phyloP scores from a whole-genome alignment of 2,113 vertebrate genomes.

The Xenopus borealis region DNA sequence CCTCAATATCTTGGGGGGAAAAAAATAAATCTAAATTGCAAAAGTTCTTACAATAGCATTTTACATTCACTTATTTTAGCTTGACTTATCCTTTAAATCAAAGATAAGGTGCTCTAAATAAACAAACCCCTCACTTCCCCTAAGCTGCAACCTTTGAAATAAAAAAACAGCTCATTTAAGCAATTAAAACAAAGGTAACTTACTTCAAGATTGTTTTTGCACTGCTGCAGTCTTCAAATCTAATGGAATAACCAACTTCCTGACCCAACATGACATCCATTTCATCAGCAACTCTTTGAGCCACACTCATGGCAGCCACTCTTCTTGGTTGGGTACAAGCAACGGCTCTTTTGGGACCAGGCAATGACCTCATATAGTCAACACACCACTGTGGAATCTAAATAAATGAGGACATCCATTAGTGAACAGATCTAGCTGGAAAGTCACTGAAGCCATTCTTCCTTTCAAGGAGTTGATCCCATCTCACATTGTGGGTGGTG shows the following conservation, averaged over 20 bases:
- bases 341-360: slow-evolving; percentile 85
- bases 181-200: slow-evolving; percentile 52
- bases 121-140: too few species aligned
- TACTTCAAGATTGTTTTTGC: slow-evolving; percentile 95
- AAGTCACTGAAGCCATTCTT: too few species aligned
- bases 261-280: slow-evolving; percentile 97
- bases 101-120: too few species aligned
- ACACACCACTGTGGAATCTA: slow-evolving; percentile 98
- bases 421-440: neutral
- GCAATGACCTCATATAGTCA: slow-evolving; percentile 83
- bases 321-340: slow-evolving; percentile 92
- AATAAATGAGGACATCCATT: slow-evolving; percentile 29
- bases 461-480: neutral
- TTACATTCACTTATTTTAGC: too few species aligned
- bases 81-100: too few species aligned
- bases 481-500: too few species aligned
- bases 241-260: slow-evolving; percentile 94
- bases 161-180: too few species aligned
- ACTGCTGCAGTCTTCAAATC: slow-evolving; percentile 96
- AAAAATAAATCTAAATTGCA: too few species aligned
- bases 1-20: too few species aligned
- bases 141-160: too few species aligned
- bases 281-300: slow-evolving; percentile 93
- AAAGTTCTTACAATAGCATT: too few species aligned
- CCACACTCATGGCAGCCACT: slow-evolving; percentile 94